A percentile compares a stretch with the other conserved stretches of the same genome.
These are phyloP conservation scores for Lophotis ruficrista DNA, from an alignment of 2,113 vertebrate species.

Conservation along the genomic window DNA sequence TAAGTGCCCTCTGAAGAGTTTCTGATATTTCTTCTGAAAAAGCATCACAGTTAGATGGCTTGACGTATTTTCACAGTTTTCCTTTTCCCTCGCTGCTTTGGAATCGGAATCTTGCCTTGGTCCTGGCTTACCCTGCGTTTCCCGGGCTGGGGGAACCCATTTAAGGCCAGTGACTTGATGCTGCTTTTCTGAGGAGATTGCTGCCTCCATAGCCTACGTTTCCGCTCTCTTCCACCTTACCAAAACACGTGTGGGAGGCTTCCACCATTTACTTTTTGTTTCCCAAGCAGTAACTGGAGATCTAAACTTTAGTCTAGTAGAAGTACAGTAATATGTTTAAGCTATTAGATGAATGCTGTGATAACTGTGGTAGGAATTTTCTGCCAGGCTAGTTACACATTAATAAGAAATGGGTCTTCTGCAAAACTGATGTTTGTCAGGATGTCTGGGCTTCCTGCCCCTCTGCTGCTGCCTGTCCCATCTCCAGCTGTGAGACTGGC, in stretches of 20 bases:
- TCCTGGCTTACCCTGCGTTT: not conserved
- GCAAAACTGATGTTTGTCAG: not conserved
- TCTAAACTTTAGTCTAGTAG: not conserved
- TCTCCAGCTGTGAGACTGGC: not conserved
- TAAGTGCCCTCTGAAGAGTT: constrained; percentile 48
- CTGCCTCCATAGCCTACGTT: not conserved
- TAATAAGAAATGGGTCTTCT: not conserved
- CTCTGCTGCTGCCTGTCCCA: not conserved
- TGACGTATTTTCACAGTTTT: not conserved
- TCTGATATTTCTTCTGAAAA: constrained; percentile 19
- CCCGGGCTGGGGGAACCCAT: not conserved
- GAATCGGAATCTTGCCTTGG: not conserved
- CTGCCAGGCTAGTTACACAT: not conserved
- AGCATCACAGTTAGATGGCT: not conserved
- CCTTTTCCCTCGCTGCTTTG: not conserved
- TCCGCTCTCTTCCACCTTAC: not conserved
- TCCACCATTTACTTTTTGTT: not conserved
- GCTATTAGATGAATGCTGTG: not conserved
- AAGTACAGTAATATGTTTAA: not conserved
- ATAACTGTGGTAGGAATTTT: not conserved
- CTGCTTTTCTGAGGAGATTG: not conserved
- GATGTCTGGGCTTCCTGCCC: not conserved
- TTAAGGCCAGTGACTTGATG: not conserved
- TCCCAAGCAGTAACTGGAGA: not conserved
- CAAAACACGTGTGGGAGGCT: not conserved